Evolutionary conservation across 2,888 invertebrate genomes (phyloP), one percentile per base, ranked within the genome.

Genomic region (Spialia ferax): DNA sequence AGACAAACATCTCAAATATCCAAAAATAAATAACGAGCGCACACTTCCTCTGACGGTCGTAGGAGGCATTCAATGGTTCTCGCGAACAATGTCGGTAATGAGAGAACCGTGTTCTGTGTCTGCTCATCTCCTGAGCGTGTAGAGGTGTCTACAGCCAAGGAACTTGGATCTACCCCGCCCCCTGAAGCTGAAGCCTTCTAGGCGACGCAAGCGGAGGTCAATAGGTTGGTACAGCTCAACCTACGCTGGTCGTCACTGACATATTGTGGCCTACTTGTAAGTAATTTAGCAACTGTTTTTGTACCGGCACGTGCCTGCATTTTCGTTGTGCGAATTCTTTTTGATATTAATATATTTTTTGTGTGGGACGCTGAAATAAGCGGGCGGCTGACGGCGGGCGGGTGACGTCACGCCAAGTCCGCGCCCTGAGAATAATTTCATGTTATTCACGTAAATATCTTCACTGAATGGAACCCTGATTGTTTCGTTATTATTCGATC

Each of bases 181-280:
- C 11, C 35, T 18, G 50, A 11, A 10, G 10, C 2, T 6, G 5
- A 22, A 63, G 42, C 18, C 38, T 57, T 11, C 38, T 2, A 52
- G 63, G 63, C 35, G 42, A 55, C 29, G 26, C n/a, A 45, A 32
- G 79, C 83, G 84, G 79, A 77, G 83, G 84, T 86, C 83, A 87
- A 84, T 83, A 81, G 81, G 82, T 78, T 78, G 78, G 77, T 79
- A 77, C 75, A 80, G 83, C 75, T 84, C 85, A 77, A 57, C 59
- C 54, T 74, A 70, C 65, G 70, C 72, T 83, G 82, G 85, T 63
- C 74, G 82, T 77, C 84, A 81, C 77, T 71, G 77, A 82, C 81
- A 82, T 52, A 69, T 81, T 83, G 83, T 80, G 82, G 81, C 85
- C 85, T 87, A 86, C 84, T 87, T 84, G 80, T 79, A 76, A 74